Evolutionary conservation across 2,797 vertebrate genomes (phyloP), one percentile per base, ranked within the genome.

Genomic region (Myoxocephalus aenaeus): DNA sequence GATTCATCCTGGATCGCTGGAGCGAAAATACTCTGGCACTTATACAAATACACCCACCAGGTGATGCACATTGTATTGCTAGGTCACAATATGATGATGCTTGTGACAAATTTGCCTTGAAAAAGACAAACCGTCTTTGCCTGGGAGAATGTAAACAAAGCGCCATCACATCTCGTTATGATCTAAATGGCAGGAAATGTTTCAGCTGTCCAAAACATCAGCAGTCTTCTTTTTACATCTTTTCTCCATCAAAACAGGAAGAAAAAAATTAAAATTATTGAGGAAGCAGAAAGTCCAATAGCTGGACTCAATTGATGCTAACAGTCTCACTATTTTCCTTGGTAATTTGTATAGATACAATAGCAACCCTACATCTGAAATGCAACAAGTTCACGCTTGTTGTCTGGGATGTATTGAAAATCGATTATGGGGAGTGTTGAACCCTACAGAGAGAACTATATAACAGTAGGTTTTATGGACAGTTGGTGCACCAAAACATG

Each of bases 131-230:
- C 18, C 32, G 22, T 50, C 25, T 32, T 32, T 3, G 34, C 58
- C 65, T 29, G 18, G 22, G 14, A 61, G 15, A 44, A 58, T 7
- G 51, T 64, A 58, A 72, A 83, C 67, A 72, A 72, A n/a, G 22
- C 3, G 3, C 14, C 7, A 40, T 34, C 51, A 22, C 48, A 7
- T 27, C 10, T 67, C 29, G 65, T 25, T 29, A 7, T 4, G 15
- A 22, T 36, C 22, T 32, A 20, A 32, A 65, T 20, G 6, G 18
- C 65, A 61, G 68, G 65, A 73, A 69, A 50, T 65, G 32, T 51
- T 57, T 84, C 3, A 40, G 12, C 18, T 5, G 14, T 32, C 29
- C 1, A 25, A 69, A 58, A 14, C 53, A 40, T 50, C 40, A 5
- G 46, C 44, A 20, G 25, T 8, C 18, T 20, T 46, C 17, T 20